A percentile compares a stretch with the other conserved stretches of the same genome.
Evolutionary conservation across 2,113 vertebrate species (phyloP).

Genomic region (Bothrops jararaca): DNA sequence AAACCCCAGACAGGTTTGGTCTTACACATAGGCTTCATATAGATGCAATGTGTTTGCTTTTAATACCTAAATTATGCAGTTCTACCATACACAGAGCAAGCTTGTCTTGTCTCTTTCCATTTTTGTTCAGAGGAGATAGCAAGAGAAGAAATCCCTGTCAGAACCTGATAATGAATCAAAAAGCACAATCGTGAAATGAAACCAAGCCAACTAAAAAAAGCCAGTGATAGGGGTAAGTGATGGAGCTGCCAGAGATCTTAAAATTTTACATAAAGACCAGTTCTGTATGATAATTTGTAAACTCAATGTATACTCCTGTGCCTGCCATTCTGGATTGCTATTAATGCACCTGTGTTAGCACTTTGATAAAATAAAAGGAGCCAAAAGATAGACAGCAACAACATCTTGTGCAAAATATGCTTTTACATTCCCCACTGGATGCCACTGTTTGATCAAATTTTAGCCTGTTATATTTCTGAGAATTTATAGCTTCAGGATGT

Average conservation of each 20-base stretch:
- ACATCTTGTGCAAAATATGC: background rate
- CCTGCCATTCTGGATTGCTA: background rate
- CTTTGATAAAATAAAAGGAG: conserved; percentile 19
- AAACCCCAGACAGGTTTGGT: background rate
- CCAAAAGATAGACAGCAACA: background rate
- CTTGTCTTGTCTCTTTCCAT: background rate
- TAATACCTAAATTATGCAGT: background rate
- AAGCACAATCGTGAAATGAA: background rate
- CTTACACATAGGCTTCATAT: background rate
- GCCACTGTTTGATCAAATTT: conserved; percentile 58
- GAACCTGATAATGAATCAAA: conserved; percentile 19
- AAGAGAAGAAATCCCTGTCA: conserved; percentile 13
- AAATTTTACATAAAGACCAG: background rate
- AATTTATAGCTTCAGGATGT: conserved; percentile 18
- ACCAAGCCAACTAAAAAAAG: background rate
- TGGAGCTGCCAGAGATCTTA: background rate
- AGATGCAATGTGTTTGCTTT: background rate
- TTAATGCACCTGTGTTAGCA: background rate
- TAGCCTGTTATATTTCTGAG: conserved; percentile 6
- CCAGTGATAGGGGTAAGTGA: background rate
- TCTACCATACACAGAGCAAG: background rate
- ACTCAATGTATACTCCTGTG: background rate
- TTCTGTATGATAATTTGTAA: background rate
- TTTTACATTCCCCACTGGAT: conserved; percentile 45
- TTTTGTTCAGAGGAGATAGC: conserved; percentile 33